Conservation (phyloP, 1,140 invertebrate genomes). For the Asobara japonica region DNA sequence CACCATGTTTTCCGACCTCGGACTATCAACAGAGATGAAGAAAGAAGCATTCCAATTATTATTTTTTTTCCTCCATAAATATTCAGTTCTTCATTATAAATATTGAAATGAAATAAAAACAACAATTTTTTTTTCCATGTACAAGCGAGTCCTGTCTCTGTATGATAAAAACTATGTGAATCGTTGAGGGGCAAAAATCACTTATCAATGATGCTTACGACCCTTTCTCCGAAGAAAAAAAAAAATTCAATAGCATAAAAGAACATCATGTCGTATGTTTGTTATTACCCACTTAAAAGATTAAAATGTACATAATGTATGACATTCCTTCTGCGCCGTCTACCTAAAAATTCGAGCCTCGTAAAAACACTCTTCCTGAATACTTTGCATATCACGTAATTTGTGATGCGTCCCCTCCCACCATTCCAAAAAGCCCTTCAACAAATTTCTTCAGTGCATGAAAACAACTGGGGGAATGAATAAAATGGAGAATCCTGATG, state of each 20-base stretch:
- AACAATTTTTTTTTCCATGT: too few relatives aligned
- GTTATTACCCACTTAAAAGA: background rate
- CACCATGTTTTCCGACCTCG: background rate
- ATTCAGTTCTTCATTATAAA: too few relatives aligned
- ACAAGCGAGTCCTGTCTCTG: too few relatives aligned
- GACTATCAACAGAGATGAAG: conserved; percentile 7
- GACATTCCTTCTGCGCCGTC: background rate
- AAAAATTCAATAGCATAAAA: too few relatives aligned
- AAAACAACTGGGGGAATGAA: background rate
- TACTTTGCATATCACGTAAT: background rate
- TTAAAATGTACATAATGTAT: background rate
- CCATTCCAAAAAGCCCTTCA: background rate
- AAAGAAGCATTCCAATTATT: background rate
- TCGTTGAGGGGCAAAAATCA: too few relatives aligned
- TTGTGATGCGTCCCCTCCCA: background rate
- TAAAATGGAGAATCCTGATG: background rate
- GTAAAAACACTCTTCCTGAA: conserved; percentile 1
- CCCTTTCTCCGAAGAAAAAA: too few relatives aligned
- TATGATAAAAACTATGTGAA: too few relatives aligned
- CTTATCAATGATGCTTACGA: too few relatives aligned
- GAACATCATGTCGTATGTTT: too few relatives aligned
- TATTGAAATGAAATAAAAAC: too few relatives aligned
- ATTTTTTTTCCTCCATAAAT: background rate
- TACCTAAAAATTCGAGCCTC: background rate
- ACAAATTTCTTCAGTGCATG: background rate